Base-by-base conservation (phyloP, 2,113 vertebrate species). In the Platycercus adscitus region DNA sequence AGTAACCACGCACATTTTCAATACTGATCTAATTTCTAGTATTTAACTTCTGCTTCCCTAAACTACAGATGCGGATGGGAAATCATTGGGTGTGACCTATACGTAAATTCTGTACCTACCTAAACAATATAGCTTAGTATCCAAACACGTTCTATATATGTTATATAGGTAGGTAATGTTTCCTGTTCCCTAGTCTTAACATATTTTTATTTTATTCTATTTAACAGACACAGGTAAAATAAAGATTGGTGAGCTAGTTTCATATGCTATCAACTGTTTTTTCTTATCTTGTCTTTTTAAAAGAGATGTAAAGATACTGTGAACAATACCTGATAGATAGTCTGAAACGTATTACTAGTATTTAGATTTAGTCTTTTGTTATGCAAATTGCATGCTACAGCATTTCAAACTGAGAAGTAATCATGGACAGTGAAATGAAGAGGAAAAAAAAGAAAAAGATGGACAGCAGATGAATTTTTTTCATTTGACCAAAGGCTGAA, bases 261-360 rank as follows among this genome's bases (percentile, higher is more conserved):
- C 28, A 65, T 56, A 23, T 43, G 21, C 33, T 84, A 69, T 75
- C 43, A 86, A 29, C 35, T 71, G 4, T 31, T 50, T 64, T 88
- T 91, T 95, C 26, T 81, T 61, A 19, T 12, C 11, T 10, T 16
- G 33, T 78, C 11, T 65, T 21, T 80, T 72, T 44, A 61, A 72
- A 95, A 92, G 33, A 2, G 1, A 35, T 41, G 21, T 13, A 76
- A 81, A 91, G 23, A 39, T 64, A 52, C 14, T 65, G 25, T 39
- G 58, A 65, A 85, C 17, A 89, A 68, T 86, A 47, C 18, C 43
- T 60, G 69, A 71, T 9, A 86, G 43, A 82, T 76, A 71, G 13
- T 47, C 18, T 89, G 70, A 92, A 91, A 72, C 17, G 24, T 37
- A 44, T 61, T 83, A 47, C 94, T 92, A 84, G 93, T 92, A 86